Percentiles rank a stretch among this genome's conserved stretches.
These are phyloP conservation scores for Cryptomyrus ogoouensis DNA, from an alignment of 2,113 vertebrate genomes.

Conservation along the genomic window DNA sequence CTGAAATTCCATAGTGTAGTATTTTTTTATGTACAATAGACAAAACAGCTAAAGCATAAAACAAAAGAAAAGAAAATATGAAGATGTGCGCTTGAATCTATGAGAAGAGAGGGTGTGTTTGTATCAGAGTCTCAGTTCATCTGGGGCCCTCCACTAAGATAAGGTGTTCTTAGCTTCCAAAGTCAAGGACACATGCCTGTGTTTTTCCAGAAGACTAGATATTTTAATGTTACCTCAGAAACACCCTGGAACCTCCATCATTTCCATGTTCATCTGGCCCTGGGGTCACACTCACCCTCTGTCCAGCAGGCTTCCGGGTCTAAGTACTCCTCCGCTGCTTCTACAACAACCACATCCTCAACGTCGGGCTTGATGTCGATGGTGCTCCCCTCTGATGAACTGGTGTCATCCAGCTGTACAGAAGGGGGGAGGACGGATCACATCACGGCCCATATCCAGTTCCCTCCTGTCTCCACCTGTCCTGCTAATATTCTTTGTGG, in stretches of 20 bases:
- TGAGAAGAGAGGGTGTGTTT: background rate
- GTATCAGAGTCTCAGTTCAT: background rate
- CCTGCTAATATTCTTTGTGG: background rate
- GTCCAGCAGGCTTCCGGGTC: slow-evolving; percentile 88
- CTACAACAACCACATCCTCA: slow-evolving; percentile 75
- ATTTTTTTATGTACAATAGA: background rate
- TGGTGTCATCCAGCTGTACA: slow-evolving; percentile 59
- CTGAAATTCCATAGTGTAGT: background rate
- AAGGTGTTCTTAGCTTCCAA: background rate
- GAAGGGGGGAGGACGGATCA: background rate
- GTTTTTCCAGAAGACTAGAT: background rate
- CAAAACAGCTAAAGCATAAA: background rate
- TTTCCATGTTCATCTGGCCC: background rate
- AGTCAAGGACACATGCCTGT: background rate
- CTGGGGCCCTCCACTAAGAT: background rate
- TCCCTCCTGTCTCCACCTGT: background rate
- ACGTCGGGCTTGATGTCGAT: slow-evolving; percentile 87
- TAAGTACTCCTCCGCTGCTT: slow-evolving; percentile 71
- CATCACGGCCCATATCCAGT: background rate
- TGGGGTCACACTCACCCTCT: slow-evolving; percentile 63
- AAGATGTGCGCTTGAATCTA: background rate
- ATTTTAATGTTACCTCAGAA: background rate
- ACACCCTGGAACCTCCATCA: background rate
- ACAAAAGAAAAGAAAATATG: background rate
- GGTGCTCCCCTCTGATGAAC: slow-evolving; percentile 88